Conservation (phyloP, 2,797 vertebrate genomes). For the Gadopsis bispinosus region DNA sequence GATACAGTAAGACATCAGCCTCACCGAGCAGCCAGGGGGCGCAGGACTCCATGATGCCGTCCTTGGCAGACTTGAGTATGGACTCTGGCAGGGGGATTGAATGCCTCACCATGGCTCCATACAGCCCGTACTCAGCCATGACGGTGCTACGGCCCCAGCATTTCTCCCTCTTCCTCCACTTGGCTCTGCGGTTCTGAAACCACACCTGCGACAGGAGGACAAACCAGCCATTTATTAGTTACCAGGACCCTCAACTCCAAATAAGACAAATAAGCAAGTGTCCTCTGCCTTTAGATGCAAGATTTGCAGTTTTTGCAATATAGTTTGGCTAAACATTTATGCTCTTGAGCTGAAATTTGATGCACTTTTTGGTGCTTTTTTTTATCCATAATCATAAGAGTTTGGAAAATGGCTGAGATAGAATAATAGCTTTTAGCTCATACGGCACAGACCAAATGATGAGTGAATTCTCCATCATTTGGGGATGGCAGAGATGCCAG, state of each 20-base stretch:
- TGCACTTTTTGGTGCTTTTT: neutral
- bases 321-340: neutral
- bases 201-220: conserved; percentile 87
- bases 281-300: neutral
- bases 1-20: conserved; percentile 16
- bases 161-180: conserved; percentile 99
- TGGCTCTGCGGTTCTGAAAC: conserved; percentile 99
- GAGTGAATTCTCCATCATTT: too few relatives aligned
- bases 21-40: conserved; percentile 97
- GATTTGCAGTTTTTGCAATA: neutral
- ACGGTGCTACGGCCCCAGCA: conserved; percentile 99
- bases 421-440: neutral
- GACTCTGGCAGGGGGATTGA: conserved; percentile 98
- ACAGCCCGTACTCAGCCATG: conserved; percentile 98
- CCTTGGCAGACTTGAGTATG: conserved; percentile 99
- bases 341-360: neutral
- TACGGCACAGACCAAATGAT: neutral
- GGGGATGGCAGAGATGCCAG: neutral
- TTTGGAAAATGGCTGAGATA: neutral
- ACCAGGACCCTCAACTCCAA: neutral
- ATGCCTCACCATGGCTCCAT: conserved; percentile 98
- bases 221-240: neutral
- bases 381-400: neutral
- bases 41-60: conserved; percentile 99
- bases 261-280: neutral